phyloP scores from a whole-genome alignment of 2,113 vertebrate genomes.

The Lagenorhynchus albirostris region DNA sequence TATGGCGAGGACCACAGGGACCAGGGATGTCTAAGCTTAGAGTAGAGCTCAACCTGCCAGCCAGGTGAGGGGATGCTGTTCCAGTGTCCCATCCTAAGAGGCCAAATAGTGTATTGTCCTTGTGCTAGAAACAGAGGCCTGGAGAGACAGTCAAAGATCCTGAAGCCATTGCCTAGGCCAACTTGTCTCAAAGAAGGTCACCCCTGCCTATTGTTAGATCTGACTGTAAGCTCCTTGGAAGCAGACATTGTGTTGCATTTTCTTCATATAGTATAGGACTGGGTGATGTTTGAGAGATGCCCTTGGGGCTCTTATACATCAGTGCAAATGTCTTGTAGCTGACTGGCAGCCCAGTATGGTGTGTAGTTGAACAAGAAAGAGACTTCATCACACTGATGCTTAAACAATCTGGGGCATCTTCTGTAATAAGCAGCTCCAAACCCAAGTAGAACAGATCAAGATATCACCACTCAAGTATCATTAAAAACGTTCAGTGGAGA shows the following conservation, averaged over 20 bases:
- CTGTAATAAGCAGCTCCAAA: neutral
- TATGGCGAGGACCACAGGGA: fast-evolving
- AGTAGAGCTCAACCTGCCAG: neutral
- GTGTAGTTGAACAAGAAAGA: neutral
- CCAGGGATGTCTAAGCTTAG: too few species aligned
- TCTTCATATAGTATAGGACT: neutral
- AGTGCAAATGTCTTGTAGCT: neutral
- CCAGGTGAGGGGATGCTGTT: neutral
- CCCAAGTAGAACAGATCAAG: neutral
- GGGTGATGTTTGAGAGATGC: too few species aligned
- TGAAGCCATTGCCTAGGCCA: neutral
- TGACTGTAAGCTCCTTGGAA: neutral
- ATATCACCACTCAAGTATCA: neutral
- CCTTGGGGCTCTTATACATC: neutral
- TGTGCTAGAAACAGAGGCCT: neutral
- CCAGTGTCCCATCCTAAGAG: fast-evolving
- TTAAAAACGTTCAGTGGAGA: too few species aligned
- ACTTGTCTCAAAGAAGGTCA: neutral
- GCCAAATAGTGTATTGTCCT: too few species aligned
- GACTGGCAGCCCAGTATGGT: neutral
- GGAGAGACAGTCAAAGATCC: neutral
- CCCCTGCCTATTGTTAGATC: too few species aligned
- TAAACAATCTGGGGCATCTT: neutral
- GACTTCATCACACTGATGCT: neutral
- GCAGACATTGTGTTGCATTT: neutral